Base-by-base conservation (phyloP, 2,888 invertebrate genomes). In the Orthonychiurus folsomi region DNA sequence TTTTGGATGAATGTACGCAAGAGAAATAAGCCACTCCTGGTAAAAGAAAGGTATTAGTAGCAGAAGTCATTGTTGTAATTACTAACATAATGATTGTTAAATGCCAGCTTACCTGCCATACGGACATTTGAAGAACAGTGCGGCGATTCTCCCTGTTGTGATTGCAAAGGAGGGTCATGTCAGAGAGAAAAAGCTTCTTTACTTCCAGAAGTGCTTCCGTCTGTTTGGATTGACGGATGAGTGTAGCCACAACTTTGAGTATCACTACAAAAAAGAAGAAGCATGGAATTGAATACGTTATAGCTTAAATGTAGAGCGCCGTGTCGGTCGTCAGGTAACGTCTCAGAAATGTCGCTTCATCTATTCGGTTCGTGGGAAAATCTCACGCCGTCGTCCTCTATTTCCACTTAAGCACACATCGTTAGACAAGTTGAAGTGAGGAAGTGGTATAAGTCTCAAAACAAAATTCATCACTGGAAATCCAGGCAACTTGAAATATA, bases 121-220 rank as follows among this genome's bases (percentile, higher is more conserved):
- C 99, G 0, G 97, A 97, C 99, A 99, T 99, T 80, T 99, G 99
- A 52, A 99, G 81, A 18, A 99, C 94, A 0, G 95, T 97, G 74
- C 96, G 83, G 59, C 97, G 80, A 78, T 99, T 99, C 77, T 99
- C 99, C 18, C 95, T 83, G 78, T 94, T 96, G 77, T 94, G 94
- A 76, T 93, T 93, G 80, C 97, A 97, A 63, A 99, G 80, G 59
- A 94, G 80, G n/a, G 96, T 96, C 89, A 99, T 93, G 78, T 99
- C 99, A 1, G 94, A 92, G 3, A 99, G 84, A 79, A 99, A 99
- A 59, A 93, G 81, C 76, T 93, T 93, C 80, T 96, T 96, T 60
- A 95, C 93, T 76, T 93, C 93, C 71, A 93, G 79, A 37, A 94
- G 80, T 70, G 89, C 89, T 68, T 93, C 92, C 1, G 87, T 90